Conservation (phyloP, 1,140 invertebrate genomes). For the Aphidius ervi region DNA sequence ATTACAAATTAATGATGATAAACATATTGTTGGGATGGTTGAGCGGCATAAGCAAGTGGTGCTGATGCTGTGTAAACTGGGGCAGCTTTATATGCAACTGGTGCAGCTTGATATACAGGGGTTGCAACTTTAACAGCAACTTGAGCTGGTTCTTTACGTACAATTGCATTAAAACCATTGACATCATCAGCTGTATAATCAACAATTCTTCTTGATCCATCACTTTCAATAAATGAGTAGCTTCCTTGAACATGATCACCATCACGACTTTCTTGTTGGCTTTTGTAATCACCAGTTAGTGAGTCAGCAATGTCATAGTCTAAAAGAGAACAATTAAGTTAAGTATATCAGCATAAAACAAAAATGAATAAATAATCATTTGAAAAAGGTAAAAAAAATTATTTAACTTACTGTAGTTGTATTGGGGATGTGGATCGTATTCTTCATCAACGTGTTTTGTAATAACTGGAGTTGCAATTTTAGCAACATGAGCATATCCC, state of each 20-base stretch:
- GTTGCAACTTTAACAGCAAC: conserved; percentile 6
- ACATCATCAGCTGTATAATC: conserved; percentile 21
- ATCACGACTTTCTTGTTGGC: conserved; percentile 19
- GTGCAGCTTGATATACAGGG: conserved; percentile 1
- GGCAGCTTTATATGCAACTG: neutral
- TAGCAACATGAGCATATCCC: neutral
- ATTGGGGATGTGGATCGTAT: conserved; percentile 19
- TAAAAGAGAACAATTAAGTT: neutral
- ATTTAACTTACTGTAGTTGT: conserved; percentile 5
- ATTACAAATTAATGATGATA: too few relatives aligned
- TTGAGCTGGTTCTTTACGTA: conserved; percentile 15
- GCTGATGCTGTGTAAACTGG: neutral
- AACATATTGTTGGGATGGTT: too few relatives aligned
- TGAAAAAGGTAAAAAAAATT: too few relatives aligned
- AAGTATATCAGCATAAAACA: too few relatives aligned
- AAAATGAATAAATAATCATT: too few relatives aligned
- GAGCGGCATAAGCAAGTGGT: neutral
- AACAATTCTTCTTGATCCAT: conserved; percentile 20
- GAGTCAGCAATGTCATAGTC: conserved; percentile 29
- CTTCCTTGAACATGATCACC: conserved; percentile 22
- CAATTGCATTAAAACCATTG: conserved; percentile 19
- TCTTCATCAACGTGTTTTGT: conserved; percentile 14
- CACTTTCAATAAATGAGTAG: conserved; percentile 21
- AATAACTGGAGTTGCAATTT: conserved; percentile 17
- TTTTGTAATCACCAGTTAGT: conserved; percentile 36